Evolutionary conservation across 2,888 invertebrate genomes (phyloP).

Genomic region (Holacanthella duospinosa): DNA sequence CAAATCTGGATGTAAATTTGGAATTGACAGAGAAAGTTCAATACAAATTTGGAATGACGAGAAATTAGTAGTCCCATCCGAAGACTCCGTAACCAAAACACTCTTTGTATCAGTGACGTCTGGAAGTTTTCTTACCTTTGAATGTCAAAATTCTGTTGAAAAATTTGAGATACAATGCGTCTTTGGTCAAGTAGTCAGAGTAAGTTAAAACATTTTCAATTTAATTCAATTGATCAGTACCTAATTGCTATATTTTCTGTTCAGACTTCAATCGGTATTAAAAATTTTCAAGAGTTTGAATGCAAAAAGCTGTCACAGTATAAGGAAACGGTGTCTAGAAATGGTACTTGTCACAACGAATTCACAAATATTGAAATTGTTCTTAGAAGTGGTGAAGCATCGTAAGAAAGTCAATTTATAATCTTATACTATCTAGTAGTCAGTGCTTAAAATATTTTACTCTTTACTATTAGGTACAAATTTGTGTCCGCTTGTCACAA

Average conservation of each 20-base stretch:
- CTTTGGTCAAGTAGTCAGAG: background rate
- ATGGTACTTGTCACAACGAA: conserved; percentile 25
- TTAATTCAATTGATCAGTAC: no score
- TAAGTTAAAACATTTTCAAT: background rate
- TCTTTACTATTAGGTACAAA: background rate
- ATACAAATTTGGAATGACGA: background rate
- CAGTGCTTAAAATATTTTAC: background rate
- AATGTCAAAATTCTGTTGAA: background rate
- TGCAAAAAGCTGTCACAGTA: background rate
- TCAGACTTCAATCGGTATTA: no score
- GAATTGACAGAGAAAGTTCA: background rate
- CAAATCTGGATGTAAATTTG: background rate
- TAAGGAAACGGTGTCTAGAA: conserved; percentile 13
- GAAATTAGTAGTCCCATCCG: background rate
- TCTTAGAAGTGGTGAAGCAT: conserved; percentile 8
- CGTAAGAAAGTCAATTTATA: background rate
- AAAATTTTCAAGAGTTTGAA: no score
- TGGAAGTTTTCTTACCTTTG: background rate
- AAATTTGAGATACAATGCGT: background rate
- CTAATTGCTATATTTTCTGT: no score
- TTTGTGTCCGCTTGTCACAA: conserved; percentile 30
- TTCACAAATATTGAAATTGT: conserved; percentile 23
- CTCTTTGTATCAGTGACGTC: background rate
- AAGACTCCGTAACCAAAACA: background rate
- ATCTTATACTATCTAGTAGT: background rate